Conservation (phyloP, 1,140 invertebrate genomes). For the Xylocopa sonorina region DNA sequence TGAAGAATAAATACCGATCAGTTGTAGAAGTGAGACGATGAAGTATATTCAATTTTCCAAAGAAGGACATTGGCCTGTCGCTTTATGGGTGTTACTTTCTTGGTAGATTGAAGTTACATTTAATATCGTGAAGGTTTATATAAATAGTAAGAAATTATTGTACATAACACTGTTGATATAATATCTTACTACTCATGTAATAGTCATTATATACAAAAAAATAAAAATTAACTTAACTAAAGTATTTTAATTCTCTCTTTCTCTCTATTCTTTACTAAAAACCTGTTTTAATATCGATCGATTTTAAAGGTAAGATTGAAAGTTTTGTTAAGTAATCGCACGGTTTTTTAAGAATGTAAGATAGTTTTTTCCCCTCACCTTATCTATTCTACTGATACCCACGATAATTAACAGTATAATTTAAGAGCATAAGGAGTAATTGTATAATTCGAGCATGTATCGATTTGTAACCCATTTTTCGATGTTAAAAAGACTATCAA, state of each 20-base stretch:
- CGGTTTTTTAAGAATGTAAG: not conserved
- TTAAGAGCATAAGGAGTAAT: not conserved
- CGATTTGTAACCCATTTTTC: too few species aligned
- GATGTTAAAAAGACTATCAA: not conserved
- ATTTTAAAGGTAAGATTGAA: too few species aligned
- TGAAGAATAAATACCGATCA: slow-evolving; percentile 6
- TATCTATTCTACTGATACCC: not conserved
- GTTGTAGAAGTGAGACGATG: slow-evolving; percentile 10
- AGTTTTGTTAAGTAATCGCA: not conserved
- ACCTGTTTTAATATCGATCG: not conserved
- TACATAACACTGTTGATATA: slow-evolving; percentile 80
- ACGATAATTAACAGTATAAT: not conserved
- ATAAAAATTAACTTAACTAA: slow-evolving; percentile 76
- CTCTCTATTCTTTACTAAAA: not conserved
- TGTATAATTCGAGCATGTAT: not conserved
- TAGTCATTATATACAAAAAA: slow-evolving; percentile 77
- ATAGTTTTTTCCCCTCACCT: not conserved
- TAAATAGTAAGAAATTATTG: slow-evolving; percentile 72
- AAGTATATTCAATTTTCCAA: slow-evolving; percentile 50
- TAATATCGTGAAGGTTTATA: slow-evolving; percentile 70
- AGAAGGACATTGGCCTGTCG: slow-evolving; percentile 37
- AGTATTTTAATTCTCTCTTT: too few species aligned
- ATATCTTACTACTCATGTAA: slow-evolving; percentile 77
- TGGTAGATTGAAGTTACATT: slow-evolving; percentile 50
- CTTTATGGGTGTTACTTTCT: slow-evolving; percentile 41